Percentiles rank a stretch among this genome's conserved stretches.
phyloP scores from a whole-genome alignment of 2,888 invertebrate species.

The Anoplius nigerrimus region DNA sequence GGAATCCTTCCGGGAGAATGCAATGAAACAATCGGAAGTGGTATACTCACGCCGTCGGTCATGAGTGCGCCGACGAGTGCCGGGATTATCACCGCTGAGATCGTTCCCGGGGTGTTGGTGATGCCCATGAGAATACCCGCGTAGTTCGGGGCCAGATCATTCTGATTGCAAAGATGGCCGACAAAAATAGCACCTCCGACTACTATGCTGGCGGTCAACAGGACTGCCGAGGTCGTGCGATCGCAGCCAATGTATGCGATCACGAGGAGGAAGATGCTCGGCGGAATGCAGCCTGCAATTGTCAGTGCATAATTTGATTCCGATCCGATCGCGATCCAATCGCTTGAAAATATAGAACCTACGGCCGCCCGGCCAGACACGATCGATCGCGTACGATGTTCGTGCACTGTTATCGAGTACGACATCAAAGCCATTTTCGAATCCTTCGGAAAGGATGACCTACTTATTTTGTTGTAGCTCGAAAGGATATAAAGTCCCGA shows the following conservation, averaged over 20 bases:
- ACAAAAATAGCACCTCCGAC: conserved; percentile 67
- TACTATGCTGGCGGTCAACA: conserved; percentile 65
- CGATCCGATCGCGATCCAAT: too few species aligned
- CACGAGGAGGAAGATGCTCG: conserved; percentile 58
- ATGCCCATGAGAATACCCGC: conserved; percentile 72
- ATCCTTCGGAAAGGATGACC: too few species aligned
- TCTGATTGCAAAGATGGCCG: conserved; percentile 70
- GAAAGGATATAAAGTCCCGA: too few species aligned
- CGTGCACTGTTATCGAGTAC: too few species aligned
- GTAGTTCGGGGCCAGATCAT: conserved; percentile 71
- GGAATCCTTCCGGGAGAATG: too few species aligned
- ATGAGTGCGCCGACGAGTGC: conserved; percentile 65
- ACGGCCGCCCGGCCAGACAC: too few species aligned
- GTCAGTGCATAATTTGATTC: too few species aligned
- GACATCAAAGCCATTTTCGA: too few species aligned
- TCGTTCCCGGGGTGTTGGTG: conserved; percentile 71
- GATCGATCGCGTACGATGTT: too few species aligned
- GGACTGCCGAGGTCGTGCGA: conserved; percentile 51
- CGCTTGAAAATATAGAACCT: too few species aligned
- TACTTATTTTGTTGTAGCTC: too few species aligned
- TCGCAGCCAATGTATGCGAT: conserved; percentile 68
- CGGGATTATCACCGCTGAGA: conserved; percentile 69
- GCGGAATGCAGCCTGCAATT: conserved; percentile 64
- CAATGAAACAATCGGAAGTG: too few species aligned
- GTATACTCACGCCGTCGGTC: conserved; percentile 61